Base-by-base conservation (phyloP, 2,113 vertebrate species). In the Phyllopteryx taeniolatus region DNA sequence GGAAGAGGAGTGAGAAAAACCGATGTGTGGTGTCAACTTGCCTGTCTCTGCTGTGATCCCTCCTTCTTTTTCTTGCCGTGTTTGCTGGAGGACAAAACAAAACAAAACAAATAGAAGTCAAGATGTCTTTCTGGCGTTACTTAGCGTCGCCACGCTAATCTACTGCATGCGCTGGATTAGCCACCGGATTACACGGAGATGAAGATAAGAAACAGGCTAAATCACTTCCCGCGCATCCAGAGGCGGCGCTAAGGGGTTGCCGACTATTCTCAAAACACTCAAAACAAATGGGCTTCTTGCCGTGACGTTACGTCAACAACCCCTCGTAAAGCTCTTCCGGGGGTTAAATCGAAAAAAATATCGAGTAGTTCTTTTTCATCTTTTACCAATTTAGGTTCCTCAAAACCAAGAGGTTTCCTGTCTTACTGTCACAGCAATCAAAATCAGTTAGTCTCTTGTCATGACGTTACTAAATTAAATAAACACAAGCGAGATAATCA, bases 41-140 rank as follows among this genome's bases (percentile, higher is more conserved):
- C 92, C 92, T 93, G 92, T 92, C 91, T 93, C 84, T 89, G 91
- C 89, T 92, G 91, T 83, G 92, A 89, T 85, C 92, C 91, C 84
- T 93, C 92, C 77, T 92, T 93, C 91, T 92, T 93, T 91, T 92
- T 93, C 92, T 92, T 93, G 85, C 92, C 92, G 89, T 93, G 91
- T 93, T 92, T 93, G 90, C 93, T 94, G 88, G 79, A 90, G 86
- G 84, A 83, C 59, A 61, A 61, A 75, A 88, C 83, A 89, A 90
- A 87, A 91, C 70, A 91, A 87, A 66, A 42, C 47, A 47, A 68
- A 69, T 2, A 91, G 79, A 91, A 85, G 84, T 92, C 85, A 90
- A 87, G 78, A 87, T 87, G 87, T 90, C 75, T 60, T 59, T 64
- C 75, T 83, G 86, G 87, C 89, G 90, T 81, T 78, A 81, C 74